Evolutionary conservation across 2,888 invertebrate species (phyloP), one percentile per base, ranked within the genome.

Genomic region (Coecobrya sp.): DNA sequence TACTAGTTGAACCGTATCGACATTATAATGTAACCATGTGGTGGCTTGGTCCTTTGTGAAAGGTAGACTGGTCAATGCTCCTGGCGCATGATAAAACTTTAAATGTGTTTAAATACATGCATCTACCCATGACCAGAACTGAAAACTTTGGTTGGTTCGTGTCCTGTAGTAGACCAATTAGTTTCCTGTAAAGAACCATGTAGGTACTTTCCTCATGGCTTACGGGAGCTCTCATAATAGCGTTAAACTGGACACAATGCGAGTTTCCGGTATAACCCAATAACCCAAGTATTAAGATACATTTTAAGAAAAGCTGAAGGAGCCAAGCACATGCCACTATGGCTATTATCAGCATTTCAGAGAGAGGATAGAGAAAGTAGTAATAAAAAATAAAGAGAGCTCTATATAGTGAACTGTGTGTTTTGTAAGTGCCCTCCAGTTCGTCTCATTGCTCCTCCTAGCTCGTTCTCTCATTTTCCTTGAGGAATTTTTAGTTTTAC

Each of bases 361-460:
- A 22, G 62, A n/a, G 19, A 62, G 22, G 5, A 10, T 42, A 73
- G 13, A n/a, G 19, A 36, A 13, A 19, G 85, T 42, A 16, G 68
- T 65, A 49, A 68, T 49, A 68, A 85, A 45, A 85, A 49, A 22
- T 65, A 65, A 68, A 36, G 68, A 65, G 30, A 84, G 59, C 8
- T 13, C 36, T n/a, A 19, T 30, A 42, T 81, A 13, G 55, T 81
- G 55, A 59, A 82, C 82, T 68, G 30, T 68, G 25, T 30, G 27
- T 1, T 87, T 76, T 79, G 10, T 30, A 81, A 59, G 68, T 27
- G 84, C 89, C 59, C 89, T 84, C 82, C 73, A 84, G 59, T 49
- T 59, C 16, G 68, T 81, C 88, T 42, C 87, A 87, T 87, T 62
- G 76, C 79, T 62, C 55, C 87, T 76, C 73, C 79, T 30, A 16